phyloP scores from a whole-genome alignment of 2,797 vertebrate species.

The Nannoperca obscura region DNA sequence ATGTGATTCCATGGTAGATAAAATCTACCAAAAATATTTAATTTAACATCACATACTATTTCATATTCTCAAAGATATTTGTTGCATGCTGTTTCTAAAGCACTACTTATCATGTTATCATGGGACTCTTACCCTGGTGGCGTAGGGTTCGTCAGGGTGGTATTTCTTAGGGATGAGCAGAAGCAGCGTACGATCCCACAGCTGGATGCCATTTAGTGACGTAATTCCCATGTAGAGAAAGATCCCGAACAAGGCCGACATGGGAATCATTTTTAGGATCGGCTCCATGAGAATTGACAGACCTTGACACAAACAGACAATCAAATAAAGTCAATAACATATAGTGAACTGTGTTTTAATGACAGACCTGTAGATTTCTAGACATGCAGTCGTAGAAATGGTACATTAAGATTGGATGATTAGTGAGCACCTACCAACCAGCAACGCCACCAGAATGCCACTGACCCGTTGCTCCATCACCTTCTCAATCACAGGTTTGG shows the following conservation, averaged over 20 bases:
- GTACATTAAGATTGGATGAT: neutral
- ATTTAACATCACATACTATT: neutral
- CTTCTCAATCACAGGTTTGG: conserved; percentile 88
- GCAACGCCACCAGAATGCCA: conserved; percentile 91
- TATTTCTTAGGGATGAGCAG: conserved; percentile 94
- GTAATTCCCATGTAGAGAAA: conserved; percentile 99
- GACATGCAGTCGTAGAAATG: neutral
- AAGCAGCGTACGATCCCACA: conserved; percentile 94
- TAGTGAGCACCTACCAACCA: conserved; percentile 89
- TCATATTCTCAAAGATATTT: neutral
- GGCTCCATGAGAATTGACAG: conserved; percentile 97
- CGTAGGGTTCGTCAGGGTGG: conserved; percentile 90
- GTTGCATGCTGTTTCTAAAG: neutral
- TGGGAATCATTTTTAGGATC: conserved; percentile 91
- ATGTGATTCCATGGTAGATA: too few species aligned
- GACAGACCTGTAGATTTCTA: neutral
- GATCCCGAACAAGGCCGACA: conserved; percentile 95
- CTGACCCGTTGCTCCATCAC: conserved; percentile 96
- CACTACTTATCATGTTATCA: neutral
- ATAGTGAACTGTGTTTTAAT: neutral
- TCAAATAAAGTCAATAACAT: conserved; percentile 8
- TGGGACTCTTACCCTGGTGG: conserved; percentile 85
- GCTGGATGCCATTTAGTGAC: conserved; percentile 95
- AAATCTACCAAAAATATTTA: neutral
- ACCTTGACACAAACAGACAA: conserved; percentile 79